A percentile compares a stretch with the other conserved stretches of the same genome.
Conservation (phyloP, 2,888 invertebrate species). For the Zhengitettix transpicula region DNA sequence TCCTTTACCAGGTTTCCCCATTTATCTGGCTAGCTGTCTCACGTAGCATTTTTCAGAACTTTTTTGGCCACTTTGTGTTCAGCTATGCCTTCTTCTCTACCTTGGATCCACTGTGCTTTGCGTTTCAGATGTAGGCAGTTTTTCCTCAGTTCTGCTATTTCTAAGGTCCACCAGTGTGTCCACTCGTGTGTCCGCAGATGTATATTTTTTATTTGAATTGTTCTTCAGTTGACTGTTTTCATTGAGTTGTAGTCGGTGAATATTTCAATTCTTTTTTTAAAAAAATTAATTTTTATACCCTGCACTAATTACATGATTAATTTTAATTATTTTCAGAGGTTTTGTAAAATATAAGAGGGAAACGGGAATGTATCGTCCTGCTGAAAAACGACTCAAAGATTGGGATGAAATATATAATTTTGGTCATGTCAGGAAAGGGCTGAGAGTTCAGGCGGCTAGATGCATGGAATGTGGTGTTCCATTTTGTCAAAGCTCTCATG, state of each 20-base stretch:
- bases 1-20: no score
- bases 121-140: no score
- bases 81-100: no score
- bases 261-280: background rate
- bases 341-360: constrained; percentile 94
- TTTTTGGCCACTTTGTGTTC: no score
- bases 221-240: no score
- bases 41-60: no score
- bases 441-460: constrained; percentile 78
- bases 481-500: constrained; percentile 87
- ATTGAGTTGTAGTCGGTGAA: background rate
- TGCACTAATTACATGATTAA: background rate
- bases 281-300: background rate
- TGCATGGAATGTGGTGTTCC: constrained; percentile 99
- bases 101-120: no score
- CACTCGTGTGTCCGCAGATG: no score
- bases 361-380: constrained; percentile 67
- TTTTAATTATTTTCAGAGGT: constrained; percentile 40
- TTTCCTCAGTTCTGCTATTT: no score
- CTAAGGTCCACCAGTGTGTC: no score
- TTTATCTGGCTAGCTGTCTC: no score
- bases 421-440: constrained; percentile 69
- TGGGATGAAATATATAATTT: constrained; percentile 96
- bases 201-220: no score
- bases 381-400: constrained; percentile 71